Evolutionary conservation across 2,888 invertebrate species (phyloP).

Genomic region (Caenorhabditis uteleia): DNA sequence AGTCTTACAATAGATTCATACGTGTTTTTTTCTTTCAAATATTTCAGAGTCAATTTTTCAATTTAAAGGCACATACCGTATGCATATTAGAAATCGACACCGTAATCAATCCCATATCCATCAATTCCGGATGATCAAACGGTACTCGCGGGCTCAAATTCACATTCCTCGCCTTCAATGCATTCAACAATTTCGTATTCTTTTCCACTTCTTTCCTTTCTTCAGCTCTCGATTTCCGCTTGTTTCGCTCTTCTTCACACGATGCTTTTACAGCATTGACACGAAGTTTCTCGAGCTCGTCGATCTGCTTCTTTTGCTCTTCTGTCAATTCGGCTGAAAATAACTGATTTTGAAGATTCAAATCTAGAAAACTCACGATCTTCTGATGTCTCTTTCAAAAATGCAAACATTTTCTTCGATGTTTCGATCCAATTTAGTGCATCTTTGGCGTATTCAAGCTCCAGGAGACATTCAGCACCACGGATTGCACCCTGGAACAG

Average conservation of each 20-base stretch:
- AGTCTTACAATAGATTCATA: too few species aligned
- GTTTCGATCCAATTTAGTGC: constrained; percentile 58
- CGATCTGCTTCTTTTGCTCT: constrained; percentile 39
- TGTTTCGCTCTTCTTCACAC: constrained; percentile 45
- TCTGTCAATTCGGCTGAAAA: constrained; percentile 40
- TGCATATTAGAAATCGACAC: constrained; percentile 51
- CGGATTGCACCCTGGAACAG: constrained; percentile 78
- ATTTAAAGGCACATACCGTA: too few species aligned
- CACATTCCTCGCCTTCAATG: constrained; percentile 72
- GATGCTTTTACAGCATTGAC: constrained; percentile 35
- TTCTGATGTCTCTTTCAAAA: constrained; percentile 42
- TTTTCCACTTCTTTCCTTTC: constrained; percentile 71
- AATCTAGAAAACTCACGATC: constrained; percentile 13
- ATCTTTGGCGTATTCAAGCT: constrained; percentile 53
- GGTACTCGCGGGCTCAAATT: constrained; percentile 64
- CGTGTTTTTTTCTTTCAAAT: background rate
- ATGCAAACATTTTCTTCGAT: constrained; percentile 36
- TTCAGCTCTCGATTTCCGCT: constrained; percentile 36
- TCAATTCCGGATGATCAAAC: constrained; percentile 49
- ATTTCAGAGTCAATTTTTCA: background rate
- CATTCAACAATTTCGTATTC: constrained; percentile 71
- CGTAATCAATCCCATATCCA: constrained; percentile 53
- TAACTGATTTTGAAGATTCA: background rate
- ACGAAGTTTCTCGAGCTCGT: constrained; percentile 35
- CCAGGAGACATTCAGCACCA: constrained; percentile 67